Base-by-base conservation (phyloP, 2,113 vertebrate species). In the Chloropsis hardwickii region DNA sequence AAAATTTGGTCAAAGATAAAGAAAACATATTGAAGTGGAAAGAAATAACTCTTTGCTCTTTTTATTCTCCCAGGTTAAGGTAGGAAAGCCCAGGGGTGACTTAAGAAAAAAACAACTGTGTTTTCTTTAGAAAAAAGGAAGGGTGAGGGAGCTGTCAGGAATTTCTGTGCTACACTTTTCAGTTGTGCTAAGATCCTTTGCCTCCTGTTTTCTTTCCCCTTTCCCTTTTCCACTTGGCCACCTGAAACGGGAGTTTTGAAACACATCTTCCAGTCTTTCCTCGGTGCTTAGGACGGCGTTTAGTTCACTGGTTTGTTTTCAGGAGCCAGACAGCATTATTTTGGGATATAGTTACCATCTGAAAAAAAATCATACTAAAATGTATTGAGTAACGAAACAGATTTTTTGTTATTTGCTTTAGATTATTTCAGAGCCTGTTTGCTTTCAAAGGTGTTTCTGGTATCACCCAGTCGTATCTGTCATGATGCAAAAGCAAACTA, bases 281-380 rank as follows among this genome's bases (percentile, higher is more conserved):
- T 56, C 2, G 0, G 37, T 82, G 70, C 31, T 47, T 76, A 23
- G 23, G 20, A 10, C 0, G 0, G 19, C 3, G 0, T 90, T 85
- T 48, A 45, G 21, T 58, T 70, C 18, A 9, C 15, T 58, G 24
- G 3, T 70, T 77, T 81, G 14, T 67, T 64, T 39, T 42, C 61
- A n/a, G 73, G 24, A 74, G 24, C 23, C 47, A 31, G 48, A 31
- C 45, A 65, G 33, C 14, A 44, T 13, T 72, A 45, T 79, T 92
- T 80, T 5, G 16, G 27, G 39, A 12, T 57, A 12, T 16, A 61
- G 27, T 71, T 87, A 54, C 37, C 6, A 1, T 84, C 2, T 16
- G 24, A 44, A 50, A 53, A 53, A 69, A 44, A 27, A 16, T 42
- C 11, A 2, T 44, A 10, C 37, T 67, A 33, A 74, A 45, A 57